Conservation (phyloP, 1,140 invertebrate species). For the Charaxes varanes region DNA sequence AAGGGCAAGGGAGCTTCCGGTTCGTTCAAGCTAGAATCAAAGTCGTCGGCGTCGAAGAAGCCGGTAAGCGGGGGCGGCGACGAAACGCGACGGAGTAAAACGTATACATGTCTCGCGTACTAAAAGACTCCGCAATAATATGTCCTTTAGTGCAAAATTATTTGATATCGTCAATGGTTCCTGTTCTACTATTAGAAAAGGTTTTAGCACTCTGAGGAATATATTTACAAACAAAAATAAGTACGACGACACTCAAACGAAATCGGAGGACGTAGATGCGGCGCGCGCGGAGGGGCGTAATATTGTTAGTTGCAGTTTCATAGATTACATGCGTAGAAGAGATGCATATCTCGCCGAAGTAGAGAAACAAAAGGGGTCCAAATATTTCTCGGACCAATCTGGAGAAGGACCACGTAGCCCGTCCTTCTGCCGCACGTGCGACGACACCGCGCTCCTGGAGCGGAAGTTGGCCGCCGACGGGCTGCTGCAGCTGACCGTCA, state of each 20-base stretch:
- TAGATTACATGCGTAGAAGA: constrained; percentile 43
- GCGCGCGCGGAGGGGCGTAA: too few species aligned
- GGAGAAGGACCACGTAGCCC: constrained; percentile 4
- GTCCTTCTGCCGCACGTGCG: constrained; percentile 40
- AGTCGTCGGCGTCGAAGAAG: too few species aligned
- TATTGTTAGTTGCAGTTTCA: constrained; percentile 50
- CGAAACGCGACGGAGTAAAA: too few species aligned
- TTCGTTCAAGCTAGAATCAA: too few species aligned
- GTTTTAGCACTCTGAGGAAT: constrained; percentile 31
- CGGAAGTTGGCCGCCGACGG: constrained; percentile 34
- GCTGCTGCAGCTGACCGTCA: constrained; percentile 42
- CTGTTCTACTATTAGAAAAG: constrained; percentile 43
- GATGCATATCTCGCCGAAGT: too few species aligned
- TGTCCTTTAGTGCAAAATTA: constrained; percentile 36
- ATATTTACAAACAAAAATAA: constrained; percentile 28
- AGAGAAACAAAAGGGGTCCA: too few species aligned
- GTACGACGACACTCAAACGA: constrained; percentile 1
- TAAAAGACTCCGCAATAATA: constrained; percentile 17
- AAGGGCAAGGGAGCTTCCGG: too few species aligned
- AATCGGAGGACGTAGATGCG: constrained; percentile 8
- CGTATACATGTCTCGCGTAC: too few species aligned
- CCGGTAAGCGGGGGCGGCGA: too few species aligned
- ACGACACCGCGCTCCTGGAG: constrained; percentile 42
- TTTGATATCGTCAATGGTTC: constrained; percentile 48
- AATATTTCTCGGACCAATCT: background rate